Evolutionary conservation across 2,888 invertebrate genomes (phyloP), one percentile per base, ranked within the genome.

Genomic region (Thecophora atra): DNA sequence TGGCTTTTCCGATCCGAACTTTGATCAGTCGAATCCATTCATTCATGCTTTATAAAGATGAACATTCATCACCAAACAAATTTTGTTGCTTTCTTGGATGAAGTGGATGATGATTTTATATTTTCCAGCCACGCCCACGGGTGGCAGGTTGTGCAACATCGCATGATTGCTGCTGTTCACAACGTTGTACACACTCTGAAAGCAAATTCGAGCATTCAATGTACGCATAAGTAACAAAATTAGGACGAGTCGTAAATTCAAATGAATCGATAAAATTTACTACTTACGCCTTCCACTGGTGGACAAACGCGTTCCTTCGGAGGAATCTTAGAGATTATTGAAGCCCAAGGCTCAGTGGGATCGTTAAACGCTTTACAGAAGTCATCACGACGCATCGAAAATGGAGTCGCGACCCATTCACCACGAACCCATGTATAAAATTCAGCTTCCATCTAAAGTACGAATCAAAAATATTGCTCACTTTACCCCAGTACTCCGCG

Each of bases 251-350:
- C 24, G 17, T 3, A 15, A 4, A 58, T 24, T 58, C 13, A 11
- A 2, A n/a, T 47, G 6, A 17, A 30, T 24, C 19, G 19, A 11
- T 7, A 1, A 28, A 28, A 28, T 28, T 44, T 17, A 37, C 5
- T 51, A 73, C 74, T 74, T 60, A 77, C 77, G 24, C 73, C 76
- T 64, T 67, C 54, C 24, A 60, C 51, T 1, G 76, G 76, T 28
- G 77, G 77, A 68, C 77, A 77, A 5, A 62, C 37, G 4, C 73
- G 73, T 26, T 76, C 63, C 37, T 76, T 65, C 54, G 71, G 47
- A 2, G 75, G 66, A 26, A 77, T 44, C 26, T 60, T 71, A 0
- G 3, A 24, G 7, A 76, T 28, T 8, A 73, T 2, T 0, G 65
- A 44, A 66, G 63, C 64, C 77, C 77, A 77, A 24, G 72, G 11